A percentile compares a stretch with the other conserved stretches of the same genome.
These are phyloP conservation scores for Camponotus vicinus DNA, from an alignment of 1,140 invertebrate genomes.

Conservation along the genomic window DNA sequence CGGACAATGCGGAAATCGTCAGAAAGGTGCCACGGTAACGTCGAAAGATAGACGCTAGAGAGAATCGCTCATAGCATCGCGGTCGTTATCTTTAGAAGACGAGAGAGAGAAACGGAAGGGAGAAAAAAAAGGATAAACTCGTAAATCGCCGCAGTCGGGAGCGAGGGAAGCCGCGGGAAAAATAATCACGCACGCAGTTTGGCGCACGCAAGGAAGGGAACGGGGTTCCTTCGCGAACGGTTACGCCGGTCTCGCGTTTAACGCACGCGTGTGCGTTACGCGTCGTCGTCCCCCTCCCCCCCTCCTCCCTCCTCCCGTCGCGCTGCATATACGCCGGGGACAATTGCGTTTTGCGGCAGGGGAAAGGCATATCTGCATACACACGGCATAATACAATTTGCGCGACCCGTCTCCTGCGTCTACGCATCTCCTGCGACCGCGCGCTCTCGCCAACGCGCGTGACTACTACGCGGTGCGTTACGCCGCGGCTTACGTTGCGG, in stretches of 20 bases:
- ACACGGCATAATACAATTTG: slow-evolving; percentile 82
- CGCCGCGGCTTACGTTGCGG: slow-evolving; percentile 73
- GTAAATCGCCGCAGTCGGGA: slow-evolving; percentile 73
- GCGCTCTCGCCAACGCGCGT: slow-evolving; percentile 62
- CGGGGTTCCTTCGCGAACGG: slow-evolving; percentile 40
- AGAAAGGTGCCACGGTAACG: slow-evolving; percentile 54
- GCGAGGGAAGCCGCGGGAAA: slow-evolving; percentile 66
- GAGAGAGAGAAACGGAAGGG: background rate
- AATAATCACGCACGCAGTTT: slow-evolving; percentile 67
- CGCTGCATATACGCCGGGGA: slow-evolving; percentile 44
- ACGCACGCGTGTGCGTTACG: slow-evolving; percentile 47
- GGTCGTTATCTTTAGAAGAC: slow-evolving; percentile 59
- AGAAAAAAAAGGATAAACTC: slow-evolving; percentile 69
- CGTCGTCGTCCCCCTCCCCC: background rate
- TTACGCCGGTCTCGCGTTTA: slow-evolving; percentile 69
- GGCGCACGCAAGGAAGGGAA: slow-evolving; percentile 65
- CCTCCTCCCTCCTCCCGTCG: no score
- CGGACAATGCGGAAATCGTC: slow-evolving; percentile 75
- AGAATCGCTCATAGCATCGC: slow-evolving; percentile 58
- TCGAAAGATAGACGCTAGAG: slow-evolving; percentile 45
- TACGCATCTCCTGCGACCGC: slow-evolving; percentile 54
- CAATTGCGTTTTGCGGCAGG: slow-evolving; percentile 80
- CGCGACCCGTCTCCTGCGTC: slow-evolving; percentile 67
- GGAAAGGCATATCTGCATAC: slow-evolving; percentile 77
- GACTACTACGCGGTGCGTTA: slow-evolving; percentile 53